These are phyloP conservation scores for Microtus oregoni DNA, from an alignment of 2,113 vertebrate species.

Conservation along the genomic window DNA sequence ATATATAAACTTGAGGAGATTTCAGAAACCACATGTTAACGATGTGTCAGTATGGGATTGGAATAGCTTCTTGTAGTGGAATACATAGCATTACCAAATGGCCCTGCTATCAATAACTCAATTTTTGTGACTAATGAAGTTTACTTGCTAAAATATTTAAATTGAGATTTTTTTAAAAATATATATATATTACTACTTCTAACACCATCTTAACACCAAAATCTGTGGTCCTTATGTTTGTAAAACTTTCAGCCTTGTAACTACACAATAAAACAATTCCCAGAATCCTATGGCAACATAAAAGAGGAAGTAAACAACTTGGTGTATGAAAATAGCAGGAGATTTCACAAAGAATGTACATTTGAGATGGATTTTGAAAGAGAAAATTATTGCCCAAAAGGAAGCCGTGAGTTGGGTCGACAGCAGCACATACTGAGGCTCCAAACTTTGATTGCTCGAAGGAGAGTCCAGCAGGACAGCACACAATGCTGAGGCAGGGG, in stretches of 20 bases:
- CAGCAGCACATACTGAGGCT: background rate
- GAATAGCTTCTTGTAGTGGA: conserved; percentile 16
- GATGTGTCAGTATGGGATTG: background rate
- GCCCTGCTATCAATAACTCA: background rate
- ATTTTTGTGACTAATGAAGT: conserved; percentile 11
- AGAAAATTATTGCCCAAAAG: conserved; percentile 30
- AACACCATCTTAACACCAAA: conserved; percentile 44
- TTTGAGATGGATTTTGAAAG: conserved; percentile 38
- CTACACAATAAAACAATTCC: background rate
- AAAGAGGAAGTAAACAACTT: background rate
- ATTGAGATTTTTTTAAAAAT: background rate
- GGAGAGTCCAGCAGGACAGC: background rate
- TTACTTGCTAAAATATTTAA: conserved; percentile 1
- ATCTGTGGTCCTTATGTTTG: background rate
- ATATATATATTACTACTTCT: background rate
- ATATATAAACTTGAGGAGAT: background rate
- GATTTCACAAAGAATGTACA: background rate
- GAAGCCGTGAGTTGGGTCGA: background rate
- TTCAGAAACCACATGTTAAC: conserved; percentile 7
- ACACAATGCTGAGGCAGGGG: background rate
- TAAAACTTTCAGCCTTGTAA: background rate
- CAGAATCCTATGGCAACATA: background rate
- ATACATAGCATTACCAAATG: background rate
- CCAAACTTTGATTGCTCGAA: background rate
- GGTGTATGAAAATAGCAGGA: background rate